Conservation (phyloP, 92 coral and sea anemone species). For the Ricordea florida region DNA sequence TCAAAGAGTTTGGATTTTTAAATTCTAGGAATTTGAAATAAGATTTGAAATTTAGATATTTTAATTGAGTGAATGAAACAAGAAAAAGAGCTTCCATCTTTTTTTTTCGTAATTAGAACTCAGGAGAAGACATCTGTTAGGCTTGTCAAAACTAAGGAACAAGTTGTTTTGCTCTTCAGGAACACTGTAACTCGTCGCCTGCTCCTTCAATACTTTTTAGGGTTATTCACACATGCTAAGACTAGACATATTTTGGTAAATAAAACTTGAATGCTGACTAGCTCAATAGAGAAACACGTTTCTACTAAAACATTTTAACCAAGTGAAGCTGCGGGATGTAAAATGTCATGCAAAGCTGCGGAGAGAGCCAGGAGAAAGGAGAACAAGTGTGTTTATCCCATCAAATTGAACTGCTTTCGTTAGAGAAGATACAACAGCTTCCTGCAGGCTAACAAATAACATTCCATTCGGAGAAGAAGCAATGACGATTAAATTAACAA, state of each 20-base stretch:
- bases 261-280: neutral
- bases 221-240: too few species aligned
- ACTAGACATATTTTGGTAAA: neutral
- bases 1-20: too few species aligned
- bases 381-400: neutral
- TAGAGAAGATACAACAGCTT: neutral
- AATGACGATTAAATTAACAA: neutral
- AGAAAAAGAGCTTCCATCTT: too few species aligned
- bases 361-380: neutral
- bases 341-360: neutral
- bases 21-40: too few species aligned
- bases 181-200: too few species aligned
- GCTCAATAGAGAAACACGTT: slow-evolving; percentile 32
- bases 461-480: neutral
- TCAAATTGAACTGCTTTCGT: neutral
- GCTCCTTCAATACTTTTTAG: too few species aligned
- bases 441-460: neutral
- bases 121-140: too few species aligned
- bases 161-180: too few species aligned
- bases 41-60: too few species aligned
- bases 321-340: slow-evolving; percentile 8
- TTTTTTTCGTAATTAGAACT: too few species aligned
- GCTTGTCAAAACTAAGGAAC: too few species aligned
- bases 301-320: neutral
- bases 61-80: too few species aligned